Conservation (phyloP, 2,888 invertebrate genomes). For the Tipula confusa region DNA sequence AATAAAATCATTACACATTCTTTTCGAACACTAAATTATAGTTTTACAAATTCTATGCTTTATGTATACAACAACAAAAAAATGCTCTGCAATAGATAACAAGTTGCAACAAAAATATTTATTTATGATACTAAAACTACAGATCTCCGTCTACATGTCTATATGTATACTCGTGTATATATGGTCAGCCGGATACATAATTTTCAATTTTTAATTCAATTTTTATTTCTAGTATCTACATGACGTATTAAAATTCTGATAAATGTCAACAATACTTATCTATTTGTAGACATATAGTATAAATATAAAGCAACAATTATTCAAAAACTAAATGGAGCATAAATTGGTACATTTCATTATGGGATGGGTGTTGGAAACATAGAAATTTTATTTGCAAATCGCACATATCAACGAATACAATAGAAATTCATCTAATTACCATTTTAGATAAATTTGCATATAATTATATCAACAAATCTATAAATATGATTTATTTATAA, state of each 20-base stretch:
- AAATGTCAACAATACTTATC: neutral
- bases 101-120: neutral
- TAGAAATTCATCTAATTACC: neutral
- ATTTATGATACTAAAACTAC: neutral
- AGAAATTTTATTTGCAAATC: neutral
- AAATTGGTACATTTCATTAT: neutral
- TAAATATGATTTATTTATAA: neutral
- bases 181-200: neutral
- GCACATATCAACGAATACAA: neutral
- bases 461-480: neutral
- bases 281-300: neutral
- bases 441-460: neutral
- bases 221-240: neutral
- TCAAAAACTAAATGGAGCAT: neutral
- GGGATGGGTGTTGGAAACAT: neutral
- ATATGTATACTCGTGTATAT: neutral
- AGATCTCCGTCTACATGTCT: neutral
- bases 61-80: neutral
- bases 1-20: neutral
- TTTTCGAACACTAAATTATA: neutral
- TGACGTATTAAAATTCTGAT: neutral
- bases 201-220: neutral
- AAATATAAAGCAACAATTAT: neutral
- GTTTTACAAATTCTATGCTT: neutral
- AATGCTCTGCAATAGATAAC: neutral